A percentile compares a stretch with the other conserved stretches of the same genome.
Evolutionary conservation across 37 sponge, comb jelly and placozoan species (phyloP).

Genomic region (Lycopodina hypogea): DNA sequence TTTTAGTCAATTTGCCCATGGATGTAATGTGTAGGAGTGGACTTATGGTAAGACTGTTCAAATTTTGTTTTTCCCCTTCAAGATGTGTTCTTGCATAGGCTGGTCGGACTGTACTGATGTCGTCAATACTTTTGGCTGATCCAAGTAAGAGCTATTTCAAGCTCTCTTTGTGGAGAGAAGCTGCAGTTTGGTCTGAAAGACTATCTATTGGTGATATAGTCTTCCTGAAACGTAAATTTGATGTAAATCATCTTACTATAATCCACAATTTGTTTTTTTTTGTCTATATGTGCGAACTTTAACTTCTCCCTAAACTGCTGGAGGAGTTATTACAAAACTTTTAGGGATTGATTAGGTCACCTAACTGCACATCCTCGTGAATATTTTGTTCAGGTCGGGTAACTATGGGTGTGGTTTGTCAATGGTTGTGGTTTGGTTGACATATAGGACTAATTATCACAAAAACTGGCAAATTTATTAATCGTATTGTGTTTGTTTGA

Average conservation of each 20-base stretch:
- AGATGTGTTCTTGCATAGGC: conserved; percentile 19
- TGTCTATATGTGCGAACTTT: no score
- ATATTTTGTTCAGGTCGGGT: no score
- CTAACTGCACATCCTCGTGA: no score
- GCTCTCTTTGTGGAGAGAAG: conserved; percentile 50
- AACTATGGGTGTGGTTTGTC: no score
- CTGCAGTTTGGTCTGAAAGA: conserved; percentile 56
- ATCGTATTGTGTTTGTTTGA: no score
- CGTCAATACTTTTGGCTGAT: conserved; percentile 44
- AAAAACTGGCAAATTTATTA: no score
- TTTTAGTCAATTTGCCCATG: conserved; percentile 36
- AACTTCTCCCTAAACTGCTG: neutral
- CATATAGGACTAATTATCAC: no score
- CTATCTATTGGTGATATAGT: conserved; percentile 43
- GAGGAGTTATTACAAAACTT: neutral
- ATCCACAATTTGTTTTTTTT: no score
- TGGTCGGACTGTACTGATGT: conserved; percentile 41
- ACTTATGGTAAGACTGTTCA: conserved; percentile 3
- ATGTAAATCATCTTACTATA: neutral
- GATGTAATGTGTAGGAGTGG: conserved; percentile 33
- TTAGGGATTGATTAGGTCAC: no score
- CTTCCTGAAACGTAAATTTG: conserved; percentile 24
- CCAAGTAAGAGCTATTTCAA: conserved; percentile 53
- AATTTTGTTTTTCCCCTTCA: neutral
- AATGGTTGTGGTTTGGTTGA: no score